Percentiles rank a stretch among this genome's conserved stretches.
Evolutionary conservation across 92 coral and sea anemone species (phyloP).

Genomic region (Porites cylindrica): DNA sequence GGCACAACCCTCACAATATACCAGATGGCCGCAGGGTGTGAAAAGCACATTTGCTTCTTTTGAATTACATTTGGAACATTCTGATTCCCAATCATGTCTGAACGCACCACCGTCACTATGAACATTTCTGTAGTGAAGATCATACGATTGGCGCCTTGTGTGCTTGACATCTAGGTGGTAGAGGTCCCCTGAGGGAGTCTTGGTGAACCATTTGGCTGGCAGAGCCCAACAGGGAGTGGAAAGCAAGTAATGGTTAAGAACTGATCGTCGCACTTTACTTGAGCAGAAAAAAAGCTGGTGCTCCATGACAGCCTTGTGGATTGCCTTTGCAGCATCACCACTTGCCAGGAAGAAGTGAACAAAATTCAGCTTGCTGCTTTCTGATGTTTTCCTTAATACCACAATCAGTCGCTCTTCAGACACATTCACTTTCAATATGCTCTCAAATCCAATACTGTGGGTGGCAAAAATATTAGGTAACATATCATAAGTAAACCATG

Average conservation of each 20-base stretch:
- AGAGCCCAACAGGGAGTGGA: slow-evolving; percentile 99
- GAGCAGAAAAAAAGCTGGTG: slow-evolving; percentile 97
- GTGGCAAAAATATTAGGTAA: background rate
- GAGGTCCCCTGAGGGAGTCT: slow-evolving; percentile 85
- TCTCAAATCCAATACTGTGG: slow-evolving; percentile 88
- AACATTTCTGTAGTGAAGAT: slow-evolving; percentile 81
- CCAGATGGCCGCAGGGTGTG: slow-evolving; percentile 96
- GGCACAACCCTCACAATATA: slow-evolving; percentile 83
- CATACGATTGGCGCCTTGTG: slow-evolving; percentile 96
- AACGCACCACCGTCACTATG: slow-evolving; percentile 32
- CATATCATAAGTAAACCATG: too few relatives aligned
- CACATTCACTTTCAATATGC: slow-evolving; percentile 93
- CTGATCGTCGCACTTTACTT: slow-evolving; percentile 93
- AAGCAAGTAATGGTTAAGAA: slow-evolving; percentile 90
- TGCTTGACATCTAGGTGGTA: slow-evolving; percentile 94
- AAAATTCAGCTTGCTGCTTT: slow-evolving; percentile 83
- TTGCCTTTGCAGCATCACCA: slow-evolving; percentile 95
- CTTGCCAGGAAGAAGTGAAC: slow-evolving; percentile 94
- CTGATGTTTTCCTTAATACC: slow-evolving; percentile 80
- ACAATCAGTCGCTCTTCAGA: slow-evolving; percentile 97
- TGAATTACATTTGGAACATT: slow-evolving; percentile 77
- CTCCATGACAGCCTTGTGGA: slow-evolving; percentile 98
- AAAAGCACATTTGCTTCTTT: slow-evolving; percentile 82
- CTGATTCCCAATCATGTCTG: slow-evolving; percentile 75
- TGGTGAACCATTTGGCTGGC: slow-evolving; percentile 98